Evolutionary conservation across 2,113 vertebrate genomes (phyloP), one percentile per base, ranked within the genome.

Genomic region (Cryptomyrus ogoouensis): DNA sequence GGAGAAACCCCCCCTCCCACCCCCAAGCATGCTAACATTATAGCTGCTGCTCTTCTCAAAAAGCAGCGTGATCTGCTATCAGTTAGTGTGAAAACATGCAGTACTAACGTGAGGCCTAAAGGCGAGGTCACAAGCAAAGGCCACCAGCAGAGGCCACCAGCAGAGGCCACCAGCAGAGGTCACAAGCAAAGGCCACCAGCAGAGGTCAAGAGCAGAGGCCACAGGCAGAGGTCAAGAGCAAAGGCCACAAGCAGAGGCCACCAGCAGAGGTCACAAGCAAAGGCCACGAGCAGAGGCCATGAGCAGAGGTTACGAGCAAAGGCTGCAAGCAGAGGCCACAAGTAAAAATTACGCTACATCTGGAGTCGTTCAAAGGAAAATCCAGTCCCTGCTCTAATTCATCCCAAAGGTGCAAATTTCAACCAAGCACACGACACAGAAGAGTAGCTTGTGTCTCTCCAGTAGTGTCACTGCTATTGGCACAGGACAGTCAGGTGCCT

Each of bases 171-270:
- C 0, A 15, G 50, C 50, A 15, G 13, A 52, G 50, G 1, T 0
- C 50, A 52, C 12, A 2, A 50, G 10, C 12, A 52, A 0, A 52
- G 12, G 50, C 0, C 0, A 52, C 12, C 0, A 53, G 15, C 15
- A 53, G 4, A 53, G 50, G 50, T 1, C 50, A 52, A 0, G 3
- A 17, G 3, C 15, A 52, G 0, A 52, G 13, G 50, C 0, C 12
- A 52, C 13, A 0, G 15, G 13, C 12, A 52, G 13, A 3, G 50
- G 13, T 0, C 50, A 52, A 0, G 13, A 17, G 0, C 13, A 52
- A 0, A 52, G 50, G 50, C 0, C 12, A 15, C 13, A 2, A 52
- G 2, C 50, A 52, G 3, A 15, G 49, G 49, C 0, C 49, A 50
- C 0, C 0, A 50, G 13, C 49, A 52, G 50, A 52, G 50, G 50